Percentiles rank a stretch among this genome's conserved stretches.
phyloP scores from a whole-genome alignment of 2,113 vertebrate species.

The Balaeniceps rex region DNA sequence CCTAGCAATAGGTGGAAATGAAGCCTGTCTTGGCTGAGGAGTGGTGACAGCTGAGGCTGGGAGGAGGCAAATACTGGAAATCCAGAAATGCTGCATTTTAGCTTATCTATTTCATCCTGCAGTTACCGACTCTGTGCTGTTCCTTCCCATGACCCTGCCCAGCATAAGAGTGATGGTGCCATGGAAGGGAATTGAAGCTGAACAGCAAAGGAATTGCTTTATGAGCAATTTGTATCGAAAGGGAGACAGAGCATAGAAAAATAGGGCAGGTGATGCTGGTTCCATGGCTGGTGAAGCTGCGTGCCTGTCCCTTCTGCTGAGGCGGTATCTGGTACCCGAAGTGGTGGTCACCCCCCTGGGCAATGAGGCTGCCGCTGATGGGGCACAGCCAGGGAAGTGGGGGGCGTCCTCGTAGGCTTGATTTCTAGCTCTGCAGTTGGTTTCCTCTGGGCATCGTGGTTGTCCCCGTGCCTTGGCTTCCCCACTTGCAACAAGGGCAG shows the following conservation, averaged over 20 bases:
- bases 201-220: not conserved
- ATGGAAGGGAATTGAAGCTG: fast-evolving
- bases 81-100: not conserved
- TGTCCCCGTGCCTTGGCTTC: not conserved
- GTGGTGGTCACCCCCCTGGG: not conserved
- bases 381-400: not conserved
- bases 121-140: not conserved
- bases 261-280: not conserved
- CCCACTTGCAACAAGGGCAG: not conserved
- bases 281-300: not conserved
- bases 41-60: not conserved
- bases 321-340: not conserved
- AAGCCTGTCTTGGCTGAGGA: not conserved
- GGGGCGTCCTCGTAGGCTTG: fast-evolving
- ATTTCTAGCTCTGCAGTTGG: not conserved
- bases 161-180: too few relatives aligned
- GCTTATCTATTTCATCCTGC: not conserved
- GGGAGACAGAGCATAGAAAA: not conserved
- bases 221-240: not conserved
- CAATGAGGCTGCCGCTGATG: not conserved
- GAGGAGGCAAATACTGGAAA: not conserved
- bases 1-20: not conserved
- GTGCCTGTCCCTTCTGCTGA: not conserved
- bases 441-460: fast-evolving
- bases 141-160: not conserved